A percentile compares a stretch with the other conserved stretches of the same genome.
Evolutionary conservation across 2,113 vertebrate genomes (phyloP).

Genomic region (Tachysurus vachellii): DNA sequence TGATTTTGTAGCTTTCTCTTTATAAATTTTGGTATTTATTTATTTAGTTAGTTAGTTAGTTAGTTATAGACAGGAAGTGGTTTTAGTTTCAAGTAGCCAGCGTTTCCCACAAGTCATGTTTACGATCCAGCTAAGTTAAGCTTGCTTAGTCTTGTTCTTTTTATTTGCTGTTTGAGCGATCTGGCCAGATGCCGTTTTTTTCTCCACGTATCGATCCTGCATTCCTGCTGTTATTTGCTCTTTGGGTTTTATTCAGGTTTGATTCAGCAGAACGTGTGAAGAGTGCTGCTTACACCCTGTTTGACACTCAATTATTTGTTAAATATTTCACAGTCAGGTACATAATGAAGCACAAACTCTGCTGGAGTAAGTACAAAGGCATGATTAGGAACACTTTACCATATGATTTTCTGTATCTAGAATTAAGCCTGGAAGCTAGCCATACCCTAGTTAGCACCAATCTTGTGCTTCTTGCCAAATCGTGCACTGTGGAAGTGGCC

Average conservation of each 20-base stretch:
- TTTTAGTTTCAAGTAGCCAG: background rate
- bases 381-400: background rate
- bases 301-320: slow-evolving; percentile 26
- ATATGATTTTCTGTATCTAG: background rate
- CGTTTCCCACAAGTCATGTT: background rate
- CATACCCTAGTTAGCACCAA: background rate
- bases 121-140: background rate
- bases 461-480: background rate
- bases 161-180: background rate
- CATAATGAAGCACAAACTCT: slow-evolving; percentile 5
- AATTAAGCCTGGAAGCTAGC: background rate
- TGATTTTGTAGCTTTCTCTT: background rate
- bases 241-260: slow-evolving; percentile 17
- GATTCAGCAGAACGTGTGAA: slow-evolving; percentile 35
- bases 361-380: background rate
- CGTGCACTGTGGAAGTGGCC: slow-evolving; percentile 27
- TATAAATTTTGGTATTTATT: background rate
- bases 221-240: slow-evolving; percentile 23
- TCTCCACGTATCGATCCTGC: slow-evolving; percentile 9
- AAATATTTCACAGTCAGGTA: slow-evolving; percentile 24
- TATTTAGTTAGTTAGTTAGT: too few species aligned
- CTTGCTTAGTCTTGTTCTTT: background rate
- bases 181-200: background rate
- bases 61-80: background rate
- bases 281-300: background rate